phyloP scores from a whole-genome alignment of 2,797 vertebrate species.

The Pangasius djambal region DNA sequence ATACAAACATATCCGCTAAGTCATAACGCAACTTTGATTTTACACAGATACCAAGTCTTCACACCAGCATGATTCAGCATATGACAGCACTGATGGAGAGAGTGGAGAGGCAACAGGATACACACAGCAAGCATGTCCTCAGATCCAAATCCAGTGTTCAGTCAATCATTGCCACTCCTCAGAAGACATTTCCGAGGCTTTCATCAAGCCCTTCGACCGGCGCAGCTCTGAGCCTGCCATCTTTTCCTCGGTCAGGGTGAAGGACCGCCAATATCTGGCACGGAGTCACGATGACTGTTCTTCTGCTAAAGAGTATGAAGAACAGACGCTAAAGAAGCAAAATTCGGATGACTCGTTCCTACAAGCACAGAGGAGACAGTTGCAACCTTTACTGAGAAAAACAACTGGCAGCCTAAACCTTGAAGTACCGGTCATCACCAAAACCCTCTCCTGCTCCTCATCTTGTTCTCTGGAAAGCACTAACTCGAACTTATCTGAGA shows the following conservation, averaged over 20 bases:
- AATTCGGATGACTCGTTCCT: slow-evolving; percentile 78
- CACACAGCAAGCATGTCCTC: slow-evolving; percentile 42
- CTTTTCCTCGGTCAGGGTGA: slow-evolving; percentile 59
- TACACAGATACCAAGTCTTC: slow-evolving; percentile 79
- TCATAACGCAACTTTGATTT: slow-evolving; percentile 12
- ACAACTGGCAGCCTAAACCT: slow-evolving; percentile 62
- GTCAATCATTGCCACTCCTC: slow-evolving; percentile 62
- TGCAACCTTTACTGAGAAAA: slow-evolving; percentile 59
- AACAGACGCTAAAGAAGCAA: slow-evolving; percentile 74
- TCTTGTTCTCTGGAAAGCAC: slow-evolving; percentile 80
- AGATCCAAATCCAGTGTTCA: slow-evolving; percentile 42
- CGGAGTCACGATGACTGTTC: slow-evolving; percentile 86
- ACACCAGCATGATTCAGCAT: slow-evolving; percentile 90
- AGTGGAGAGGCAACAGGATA: slow-evolving; percentile 49
- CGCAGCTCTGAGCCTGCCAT: slow-evolving; percentile 89
- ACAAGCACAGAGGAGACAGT: slow-evolving; percentile 40
- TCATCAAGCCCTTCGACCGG: slow-evolving; percentile 70
- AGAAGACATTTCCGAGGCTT: slow-evolving; percentile 62
- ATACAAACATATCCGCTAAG: background rate
- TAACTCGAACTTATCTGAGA: slow-evolving; percentile 78
- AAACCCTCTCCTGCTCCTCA: slow-evolving; percentile 76
- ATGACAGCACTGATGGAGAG: slow-evolving; percentile 86
- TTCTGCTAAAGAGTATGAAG: slow-evolving; percentile 59
- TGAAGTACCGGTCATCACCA: slow-evolving; percentile 55
- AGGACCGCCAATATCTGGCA: slow-evolving; percentile 72